These are phyloP conservation scores for Etheostoma spectabile DNA, from an alignment of 2,113 vertebrate species.

Conservation along the genomic window DNA sequence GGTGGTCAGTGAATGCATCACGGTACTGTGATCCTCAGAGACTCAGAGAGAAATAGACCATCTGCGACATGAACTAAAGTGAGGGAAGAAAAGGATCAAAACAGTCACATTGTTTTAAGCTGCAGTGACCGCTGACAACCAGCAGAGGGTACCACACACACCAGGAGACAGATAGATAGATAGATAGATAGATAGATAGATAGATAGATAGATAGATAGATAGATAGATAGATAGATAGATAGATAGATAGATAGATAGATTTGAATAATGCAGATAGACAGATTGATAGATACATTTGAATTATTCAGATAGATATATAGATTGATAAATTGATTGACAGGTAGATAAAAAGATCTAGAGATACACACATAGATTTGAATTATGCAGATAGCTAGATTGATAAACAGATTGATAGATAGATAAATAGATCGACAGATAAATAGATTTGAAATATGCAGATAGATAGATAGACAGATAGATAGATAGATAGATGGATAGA, in stretches of 20 bases:
- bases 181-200: constrained; percentile 15
- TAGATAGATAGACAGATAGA: too few species aligned
- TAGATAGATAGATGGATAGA: too few species aligned
- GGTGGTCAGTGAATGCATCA: constrained; percentile 46
- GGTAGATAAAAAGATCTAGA: too few species aligned
- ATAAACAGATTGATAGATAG: constrained; percentile 24
- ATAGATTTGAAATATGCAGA: too few species aligned
- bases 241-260: too few species aligned
- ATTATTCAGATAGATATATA: too few species aligned
- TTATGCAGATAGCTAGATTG: neutral
- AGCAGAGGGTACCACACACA: constrained; percentile 59
- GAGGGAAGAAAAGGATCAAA: neutral
- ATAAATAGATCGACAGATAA: constrained; percentile 1
- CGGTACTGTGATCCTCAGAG: neutral
- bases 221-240: neutral
- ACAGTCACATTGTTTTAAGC: constrained; percentile 5
- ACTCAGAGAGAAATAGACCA: neutral
- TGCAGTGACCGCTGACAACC: constrained; percentile 37
- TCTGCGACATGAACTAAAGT: neutral
- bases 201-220: neutral
- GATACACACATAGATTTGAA: too few species aligned
- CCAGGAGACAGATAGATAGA: constrained; percentile 1
- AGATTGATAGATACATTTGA: too few species aligned
- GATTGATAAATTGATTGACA: too few species aligned
- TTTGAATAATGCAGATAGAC: too few species aligned